These are phyloP conservation scores for Semaprochilodus insignis DNA, from an alignment of 2,797 vertebrate species.

Conservation along the genomic window DNA sequence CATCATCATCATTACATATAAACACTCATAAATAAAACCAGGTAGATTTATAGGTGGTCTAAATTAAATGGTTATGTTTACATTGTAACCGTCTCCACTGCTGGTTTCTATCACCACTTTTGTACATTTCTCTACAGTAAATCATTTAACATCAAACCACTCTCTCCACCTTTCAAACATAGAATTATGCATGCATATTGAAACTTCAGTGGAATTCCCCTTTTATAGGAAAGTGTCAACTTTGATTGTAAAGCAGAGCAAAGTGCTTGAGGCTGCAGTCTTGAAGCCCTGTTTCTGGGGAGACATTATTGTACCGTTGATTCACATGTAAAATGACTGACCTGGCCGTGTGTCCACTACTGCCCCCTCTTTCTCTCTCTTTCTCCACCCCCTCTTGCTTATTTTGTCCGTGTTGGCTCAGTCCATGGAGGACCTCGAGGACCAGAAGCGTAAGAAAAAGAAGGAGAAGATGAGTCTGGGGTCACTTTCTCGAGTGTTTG, in stretches of 20 bases:
- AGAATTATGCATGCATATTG: too few relatives aligned
- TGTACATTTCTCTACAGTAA: too few relatives aligned
- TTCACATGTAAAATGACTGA: conserved; percentile 38
- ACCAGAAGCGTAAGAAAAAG: conserved; percentile 99
- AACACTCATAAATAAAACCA: too few relatives aligned
- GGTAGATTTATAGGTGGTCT: too few relatives aligned
- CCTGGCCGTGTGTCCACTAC: conserved; percentile 43
- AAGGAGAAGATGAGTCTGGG: conserved; percentile 98
- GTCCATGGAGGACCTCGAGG: conserved; percentile 99
- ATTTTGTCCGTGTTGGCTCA: conserved; percentile 61
- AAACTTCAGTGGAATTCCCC: neutral
- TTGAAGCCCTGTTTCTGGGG: conserved; percentile 43
- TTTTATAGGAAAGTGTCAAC: neutral
- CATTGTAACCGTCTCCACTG: too few relatives aligned
- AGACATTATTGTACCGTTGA: conserved; percentile 31
- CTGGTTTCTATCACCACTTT: too few relatives aligned
- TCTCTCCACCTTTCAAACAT: too few relatives aligned
- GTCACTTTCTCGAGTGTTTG: conserved; percentile 95
- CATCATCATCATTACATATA: too few relatives aligned
- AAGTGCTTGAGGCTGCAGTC: neutral
- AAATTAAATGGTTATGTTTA: too few relatives aligned
- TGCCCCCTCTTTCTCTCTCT: conserved; percentile 19
- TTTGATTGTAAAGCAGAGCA: neutral
- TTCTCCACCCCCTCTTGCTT: conserved; percentile 31
- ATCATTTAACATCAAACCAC: too few relatives aligned